Conservation (phyloP, 2,888 invertebrate species). For the Epiblema foenella region DNA sequence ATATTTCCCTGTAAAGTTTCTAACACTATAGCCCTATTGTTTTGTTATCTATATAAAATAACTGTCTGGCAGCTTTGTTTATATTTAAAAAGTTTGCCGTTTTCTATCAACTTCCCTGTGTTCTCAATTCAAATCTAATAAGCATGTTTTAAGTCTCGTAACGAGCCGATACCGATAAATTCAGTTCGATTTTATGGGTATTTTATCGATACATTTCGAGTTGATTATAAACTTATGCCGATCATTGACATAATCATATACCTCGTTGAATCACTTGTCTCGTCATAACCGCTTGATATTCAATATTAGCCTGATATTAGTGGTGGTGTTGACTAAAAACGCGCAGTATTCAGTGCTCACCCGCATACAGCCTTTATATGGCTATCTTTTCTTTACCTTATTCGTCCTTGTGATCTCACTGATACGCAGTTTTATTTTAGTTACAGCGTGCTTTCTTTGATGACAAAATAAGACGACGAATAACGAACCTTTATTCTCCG, state of each 20-base stretch:
- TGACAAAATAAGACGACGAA: background rate
- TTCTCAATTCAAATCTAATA: background rate
- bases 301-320: too few species aligned
- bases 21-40: constrained; percentile 12
- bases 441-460: background rate
- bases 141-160: background rate
- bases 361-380: constrained; percentile 23
- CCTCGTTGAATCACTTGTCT: constrained; percentile 20
- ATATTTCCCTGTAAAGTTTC: constrained; percentile 15
- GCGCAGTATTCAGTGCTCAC: constrained; percentile 1
- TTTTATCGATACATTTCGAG: background rate
- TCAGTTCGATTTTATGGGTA: background rate
- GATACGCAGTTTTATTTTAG: background rate
- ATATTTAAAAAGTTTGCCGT: background rate
- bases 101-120: background rate
- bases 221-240: background rate
- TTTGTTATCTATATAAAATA: constrained; percentile 22
- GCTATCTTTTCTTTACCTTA: constrained; percentile 25
- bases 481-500: background rate
- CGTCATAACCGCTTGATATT: constrained; percentile 34
- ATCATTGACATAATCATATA: constrained; percentile 4
- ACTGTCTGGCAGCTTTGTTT: constrained; percentile 8
- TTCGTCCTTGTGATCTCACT: constrained; percentile 3
- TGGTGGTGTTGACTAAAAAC: constrained; percentile 11
- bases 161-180: background rate